A percentile compares a stretch with the other conserved stretches of the same genome.
Conservation (phyloP, 2,888 invertebrate genomes). For the Perizoma flavofasciatum region DNA sequence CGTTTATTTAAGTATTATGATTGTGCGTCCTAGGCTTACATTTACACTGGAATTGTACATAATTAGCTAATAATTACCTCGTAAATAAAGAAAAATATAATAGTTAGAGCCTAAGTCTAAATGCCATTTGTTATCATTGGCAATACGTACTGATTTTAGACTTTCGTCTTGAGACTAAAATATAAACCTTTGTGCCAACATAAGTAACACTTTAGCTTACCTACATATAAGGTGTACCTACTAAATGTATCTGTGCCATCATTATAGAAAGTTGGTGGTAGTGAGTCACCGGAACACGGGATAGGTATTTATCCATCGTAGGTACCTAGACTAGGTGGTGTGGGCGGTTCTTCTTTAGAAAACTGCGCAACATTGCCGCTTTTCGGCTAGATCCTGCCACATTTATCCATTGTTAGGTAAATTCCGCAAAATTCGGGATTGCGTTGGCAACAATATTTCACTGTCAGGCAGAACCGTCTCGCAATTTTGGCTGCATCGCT, state of each 20-base stretch:
- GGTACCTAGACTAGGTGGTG: slow-evolving; percentile 36
- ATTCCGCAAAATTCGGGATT: not conserved
- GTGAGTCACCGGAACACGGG: slow-evolving; percentile 23
- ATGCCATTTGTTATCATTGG: too few relatives aligned
- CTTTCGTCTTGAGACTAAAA: too few relatives aligned
- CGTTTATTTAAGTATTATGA: too few relatives aligned
- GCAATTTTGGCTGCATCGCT: not conserved
- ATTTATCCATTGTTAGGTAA: not conserved
- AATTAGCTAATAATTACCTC: too few relatives aligned
- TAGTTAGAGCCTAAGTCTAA: too few relatives aligned
- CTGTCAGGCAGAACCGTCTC: slow-evolving; percentile 45
- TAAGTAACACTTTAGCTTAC: too few relatives aligned
- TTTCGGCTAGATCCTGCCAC: slow-evolving; percentile 25
- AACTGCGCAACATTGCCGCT: not conserved
- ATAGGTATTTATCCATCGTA: slow-evolving; percentile 13
- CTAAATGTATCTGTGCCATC: slow-evolving; percentile 6
- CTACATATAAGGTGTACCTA: too few relatives aligned
- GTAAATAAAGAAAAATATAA: too few relatives aligned
- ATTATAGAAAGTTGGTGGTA: slow-evolving; percentile 20
- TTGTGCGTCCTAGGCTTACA: too few relatives aligned
- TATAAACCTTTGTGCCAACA: too few relatives aligned
- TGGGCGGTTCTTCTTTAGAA: slow-evolving; percentile 52
- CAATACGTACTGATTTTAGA: too few relatives aligned
- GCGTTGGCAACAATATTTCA: slow-evolving; percentile 13
- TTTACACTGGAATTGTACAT: too few relatives aligned